Base-by-base conservation (phyloP, 2,888 invertebrate genomes). In the Laothoe populi region DNA sequence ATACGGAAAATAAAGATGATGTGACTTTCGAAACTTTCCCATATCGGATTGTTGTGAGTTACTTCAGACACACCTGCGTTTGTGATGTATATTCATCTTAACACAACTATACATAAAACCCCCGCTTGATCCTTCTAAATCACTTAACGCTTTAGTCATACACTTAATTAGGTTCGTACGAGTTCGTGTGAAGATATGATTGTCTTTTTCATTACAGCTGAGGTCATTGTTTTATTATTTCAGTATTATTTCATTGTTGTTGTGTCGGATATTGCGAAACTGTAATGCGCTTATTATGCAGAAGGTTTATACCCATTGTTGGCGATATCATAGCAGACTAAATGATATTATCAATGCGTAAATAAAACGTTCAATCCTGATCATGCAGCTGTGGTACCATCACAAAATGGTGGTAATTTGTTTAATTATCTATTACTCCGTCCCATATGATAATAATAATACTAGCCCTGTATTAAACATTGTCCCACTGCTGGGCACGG, bases 161-260 rank as follows among this genome's bases (percentile, higher is more conserved):
- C 62, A 66, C 66, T 66, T 76, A 73, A 79, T 78, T 74, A 77
- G 71, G 67, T 74, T 71, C 69, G 75, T 73, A 64, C 60, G 63
- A 65, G 64, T 64, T 69, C 62, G 67, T 70, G 66, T 69, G 72
- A 73, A 79, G 77, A 75, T 79, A 78, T 68, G 66, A 81, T 81
- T 80, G 82, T 82, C 67, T 77, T 72, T 71, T 70, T 63, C 66
- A 63, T 66, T 67, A 68, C 63, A 64, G 73, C 70, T 69, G 68
- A 69, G 64, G 69, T 73, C 73, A 77, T 83, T 82, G 81, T 82
- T 77, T 73, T 72, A 73, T 72, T 76, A 75, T 78, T 79, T 75
- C 73, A 69, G 69, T 67, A 75, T 73, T 71, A 69, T 69, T 71
- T 70, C 72, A 75, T 79, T 78, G 70, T 76, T 69, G 64, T 67